Evolutionary conservation across 1,140 invertebrate genomes (phyloP).

Genomic region (Aphelinus certus): DNA sequence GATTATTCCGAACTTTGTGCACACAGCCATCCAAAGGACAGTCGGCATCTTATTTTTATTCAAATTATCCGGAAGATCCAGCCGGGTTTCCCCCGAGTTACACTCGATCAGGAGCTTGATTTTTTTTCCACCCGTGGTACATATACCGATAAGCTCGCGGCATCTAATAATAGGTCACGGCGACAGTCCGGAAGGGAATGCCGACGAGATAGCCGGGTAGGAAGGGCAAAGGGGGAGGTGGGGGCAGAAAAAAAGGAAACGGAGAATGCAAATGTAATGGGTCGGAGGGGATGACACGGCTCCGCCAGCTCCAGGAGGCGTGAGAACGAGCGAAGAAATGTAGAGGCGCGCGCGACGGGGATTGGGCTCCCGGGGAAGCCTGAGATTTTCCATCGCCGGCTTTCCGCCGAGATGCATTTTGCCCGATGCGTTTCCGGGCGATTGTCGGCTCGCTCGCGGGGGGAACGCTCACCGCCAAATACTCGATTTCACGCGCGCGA

Average conservation of each 20-base stretch:
- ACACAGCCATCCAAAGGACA: no score
- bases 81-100: no score
- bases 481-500: slow-evolving; percentile 26
- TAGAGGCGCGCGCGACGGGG: no score
- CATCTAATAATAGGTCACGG: no score
- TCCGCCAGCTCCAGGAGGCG: background rate
- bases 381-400: slow-evolving; percentile 28
- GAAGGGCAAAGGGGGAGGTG: background rate
- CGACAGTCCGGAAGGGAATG: background rate
- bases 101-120: no score
- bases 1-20: no score
- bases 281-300: background rate
- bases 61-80: no score
- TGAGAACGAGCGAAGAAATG: slow-evolving; percentile 5
- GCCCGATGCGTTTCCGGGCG: slow-evolving; percentile 27
- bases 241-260: slow-evolving; percentile 2
- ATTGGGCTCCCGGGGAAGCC: background rate
- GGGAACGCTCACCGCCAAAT: slow-evolving; percentile 33
- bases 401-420: slow-evolving; percentile 32
- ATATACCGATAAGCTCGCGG: no score
- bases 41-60: no score
- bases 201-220: slow-evolving; percentile 9
- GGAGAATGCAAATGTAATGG: background rate
- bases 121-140: no score
- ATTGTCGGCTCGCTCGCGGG: slow-evolving; percentile 15